Conservation (phyloP, 2,113 vertebrate species). For the Grammomys dolichurus region DNA sequence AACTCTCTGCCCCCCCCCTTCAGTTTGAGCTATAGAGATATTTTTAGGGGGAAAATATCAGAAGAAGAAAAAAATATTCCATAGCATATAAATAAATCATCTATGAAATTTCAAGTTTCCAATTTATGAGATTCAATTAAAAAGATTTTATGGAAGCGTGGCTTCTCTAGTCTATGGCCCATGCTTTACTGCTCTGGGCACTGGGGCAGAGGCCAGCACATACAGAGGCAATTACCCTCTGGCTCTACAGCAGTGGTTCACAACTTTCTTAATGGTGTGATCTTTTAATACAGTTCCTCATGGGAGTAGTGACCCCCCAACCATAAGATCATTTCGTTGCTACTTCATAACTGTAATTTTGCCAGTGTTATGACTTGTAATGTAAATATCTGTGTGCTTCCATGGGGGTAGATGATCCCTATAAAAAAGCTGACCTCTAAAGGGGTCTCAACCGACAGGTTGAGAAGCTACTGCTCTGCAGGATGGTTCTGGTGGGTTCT, state of each 20-base stretch:
- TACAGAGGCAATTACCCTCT: neutral
- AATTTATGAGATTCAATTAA: neutral
- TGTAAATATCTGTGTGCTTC: neutral
- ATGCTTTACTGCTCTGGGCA: neutral
- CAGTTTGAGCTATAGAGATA: neutral
- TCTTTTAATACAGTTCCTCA: neutral
- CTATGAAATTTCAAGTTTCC: neutral
- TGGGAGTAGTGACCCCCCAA: neutral
- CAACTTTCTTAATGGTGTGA: neutral
- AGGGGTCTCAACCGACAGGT: neutral
- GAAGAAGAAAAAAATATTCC: neutral
- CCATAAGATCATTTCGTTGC: neutral
- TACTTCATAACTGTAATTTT: neutral
- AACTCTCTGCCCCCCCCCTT: neutral
- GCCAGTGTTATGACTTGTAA: neutral
- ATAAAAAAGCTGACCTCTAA: neutral
- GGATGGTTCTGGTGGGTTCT: neutral
- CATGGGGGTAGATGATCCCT: neutral
- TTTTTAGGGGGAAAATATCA: neutral
- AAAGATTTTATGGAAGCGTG: neutral
- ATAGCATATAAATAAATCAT: slow-evolving; percentile 26
- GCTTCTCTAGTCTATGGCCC: neutral
- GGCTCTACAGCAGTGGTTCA: neutral
- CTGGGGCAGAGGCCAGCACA: neutral
- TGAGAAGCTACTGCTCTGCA: neutral